Conservation (phyloP, 2,888 invertebrate genomes). For the Eupithecia tripunctaria region DNA sequence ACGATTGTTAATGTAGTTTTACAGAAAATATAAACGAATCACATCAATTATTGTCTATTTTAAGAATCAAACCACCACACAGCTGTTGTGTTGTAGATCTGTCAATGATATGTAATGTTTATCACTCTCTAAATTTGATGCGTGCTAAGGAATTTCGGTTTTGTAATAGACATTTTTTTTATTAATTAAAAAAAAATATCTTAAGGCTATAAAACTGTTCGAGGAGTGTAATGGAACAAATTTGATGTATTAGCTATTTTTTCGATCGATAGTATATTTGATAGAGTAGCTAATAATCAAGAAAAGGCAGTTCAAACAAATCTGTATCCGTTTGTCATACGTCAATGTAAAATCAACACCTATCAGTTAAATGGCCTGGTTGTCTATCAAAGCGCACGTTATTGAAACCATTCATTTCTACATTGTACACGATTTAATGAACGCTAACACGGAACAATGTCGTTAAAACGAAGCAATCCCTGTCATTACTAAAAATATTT, state of each 20-base stretch:
- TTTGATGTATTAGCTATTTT: too few species aligned
- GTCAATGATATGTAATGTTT: too few species aligned
- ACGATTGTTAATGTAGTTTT: not conserved
- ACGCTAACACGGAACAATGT: constrained; percentile 42
- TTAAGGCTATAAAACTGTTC: not conserved
- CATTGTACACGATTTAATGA: constrained; percentile 41
- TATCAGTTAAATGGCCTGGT: constrained; percentile 31
- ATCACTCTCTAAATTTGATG: too few species aligned
- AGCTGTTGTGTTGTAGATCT: too few species aligned
- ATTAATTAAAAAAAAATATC: too few species aligned
- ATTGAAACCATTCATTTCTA: constrained; percentile 41
- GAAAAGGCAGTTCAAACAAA: not conserved
- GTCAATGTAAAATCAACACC: constrained; percentile 29
- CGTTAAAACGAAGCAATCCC: constrained; percentile 30
- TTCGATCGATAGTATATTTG: too few species aligned
- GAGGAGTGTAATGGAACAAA: not conserved
- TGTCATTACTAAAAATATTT: not conserved
- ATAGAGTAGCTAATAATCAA: not conserved
- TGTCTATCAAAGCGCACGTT: constrained; percentile 26
- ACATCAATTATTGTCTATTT: too few species aligned
- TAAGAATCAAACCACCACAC: not conserved
- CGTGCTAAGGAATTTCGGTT: too few species aligned
- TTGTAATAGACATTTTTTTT: too few species aligned
- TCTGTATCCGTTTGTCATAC: constrained; percentile 5
- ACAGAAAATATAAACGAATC: too few species aligned